These are phyloP conservation scores for Tringa solitaria DNA, from an alignment of 2,113 vertebrate genomes.

Conservation along the genomic window DNA sequence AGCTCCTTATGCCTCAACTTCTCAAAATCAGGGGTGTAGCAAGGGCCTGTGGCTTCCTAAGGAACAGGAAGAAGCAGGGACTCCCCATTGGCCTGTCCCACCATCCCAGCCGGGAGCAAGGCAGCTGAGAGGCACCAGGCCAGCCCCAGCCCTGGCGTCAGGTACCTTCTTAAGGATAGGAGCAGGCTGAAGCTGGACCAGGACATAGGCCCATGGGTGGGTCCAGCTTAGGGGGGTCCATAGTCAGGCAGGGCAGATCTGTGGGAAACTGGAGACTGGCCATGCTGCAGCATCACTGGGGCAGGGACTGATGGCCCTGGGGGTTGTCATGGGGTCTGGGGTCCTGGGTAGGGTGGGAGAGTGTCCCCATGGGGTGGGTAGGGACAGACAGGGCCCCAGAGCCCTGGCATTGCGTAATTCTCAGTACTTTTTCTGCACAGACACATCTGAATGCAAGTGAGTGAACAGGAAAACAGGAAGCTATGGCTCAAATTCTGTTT, in stretches of 20 bases:
- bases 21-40: not conserved
- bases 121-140: not conserved
- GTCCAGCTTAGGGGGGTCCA: fast-evolving
- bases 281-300: fast-evolving
- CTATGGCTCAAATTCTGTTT: not conserved
- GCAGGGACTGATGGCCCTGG: not conserved
- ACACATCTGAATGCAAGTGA: not conserved
- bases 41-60: not conserved
- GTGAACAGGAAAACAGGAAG: not conserved
- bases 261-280: not conserved
- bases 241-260: not conserved
- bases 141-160: fast-evolving
- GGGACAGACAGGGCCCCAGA: not conserved
- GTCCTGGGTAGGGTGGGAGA: fast-evolving
- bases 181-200: fast-evolving
- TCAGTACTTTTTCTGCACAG: not conserved
- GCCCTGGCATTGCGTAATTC: not conserved
- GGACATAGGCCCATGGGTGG: fast-evolving
- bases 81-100: no score
- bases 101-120: not conserved
- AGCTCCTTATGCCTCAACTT: not conserved
- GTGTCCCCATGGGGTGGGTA: fast-evolving
- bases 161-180: not conserved
- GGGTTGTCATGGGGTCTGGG: not conserved
- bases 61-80: not conserved